These are phyloP conservation scores for Tadarida brasiliensis DNA, from an alignment of 2,797 vertebrate genomes.

Conservation along the genomic window DNA sequence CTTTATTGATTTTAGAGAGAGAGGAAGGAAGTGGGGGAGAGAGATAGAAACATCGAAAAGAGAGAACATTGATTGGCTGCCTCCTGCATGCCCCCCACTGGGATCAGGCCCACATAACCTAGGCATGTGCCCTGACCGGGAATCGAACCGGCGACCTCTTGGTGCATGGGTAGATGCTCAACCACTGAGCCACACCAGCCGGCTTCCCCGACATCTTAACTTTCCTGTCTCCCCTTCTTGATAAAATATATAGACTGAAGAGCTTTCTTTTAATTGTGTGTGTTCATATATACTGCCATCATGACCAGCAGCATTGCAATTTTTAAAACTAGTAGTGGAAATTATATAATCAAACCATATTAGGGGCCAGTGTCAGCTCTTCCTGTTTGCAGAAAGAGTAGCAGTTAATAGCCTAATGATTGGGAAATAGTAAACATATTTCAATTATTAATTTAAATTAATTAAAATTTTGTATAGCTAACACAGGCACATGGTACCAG, in stretches of 20 bases:
- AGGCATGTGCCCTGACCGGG: too few relatives aligned
- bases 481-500: neutral
- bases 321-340: constrained; percentile 2
- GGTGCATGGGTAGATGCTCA: too few relatives aligned
- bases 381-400: constrained; percentile 42
- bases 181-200: too few relatives aligned
- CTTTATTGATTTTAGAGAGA: too few relatives aligned
- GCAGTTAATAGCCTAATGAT: neutral
- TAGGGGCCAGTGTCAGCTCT: neutral
- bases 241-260: constrained; percentile 15
- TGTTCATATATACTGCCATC: neutral
- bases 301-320: neutral
- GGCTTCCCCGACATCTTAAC: neutral
- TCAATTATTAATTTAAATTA: constrained; percentile 47
- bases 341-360: neutral
- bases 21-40: too few relatives aligned
- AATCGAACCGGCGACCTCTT: too few relatives aligned
- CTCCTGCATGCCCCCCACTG: too few relatives aligned
- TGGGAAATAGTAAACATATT: constrained; percentile 44
- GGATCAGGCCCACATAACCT: too few relatives aligned
- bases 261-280: neutral
- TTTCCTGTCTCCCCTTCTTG: constrained; percentile 2
- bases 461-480: constrained; percentile 8
- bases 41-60: too few relatives aligned
- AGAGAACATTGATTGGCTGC: too few relatives aligned